Evolutionary conservation across 92 coral and sea anemone species (phyloP).

Genomic region (Micromussa lordhowensis): DNA sequence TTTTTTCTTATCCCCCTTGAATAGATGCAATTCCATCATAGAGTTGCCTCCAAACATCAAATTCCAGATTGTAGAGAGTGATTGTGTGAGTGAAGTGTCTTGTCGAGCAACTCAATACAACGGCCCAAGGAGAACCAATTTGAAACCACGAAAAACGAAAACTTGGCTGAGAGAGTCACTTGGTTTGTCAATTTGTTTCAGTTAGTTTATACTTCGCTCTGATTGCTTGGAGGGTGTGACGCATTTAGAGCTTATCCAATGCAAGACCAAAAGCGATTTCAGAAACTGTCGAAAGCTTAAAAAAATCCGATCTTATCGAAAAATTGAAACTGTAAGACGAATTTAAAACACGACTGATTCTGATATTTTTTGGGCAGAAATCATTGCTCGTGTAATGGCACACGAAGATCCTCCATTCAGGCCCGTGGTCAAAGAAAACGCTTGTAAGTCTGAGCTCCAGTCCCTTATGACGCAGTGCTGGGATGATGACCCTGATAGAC

Average conservation of each 20-base stretch:
- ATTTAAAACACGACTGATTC: neutral
- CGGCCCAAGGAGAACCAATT: no score
- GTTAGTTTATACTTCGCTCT: neutral
- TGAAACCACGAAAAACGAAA: neutral
- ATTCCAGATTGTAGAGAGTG: no score
- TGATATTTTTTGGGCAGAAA: conserved; percentile 54
- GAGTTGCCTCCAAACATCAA: no score
- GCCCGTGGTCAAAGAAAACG: conserved; percentile 76
- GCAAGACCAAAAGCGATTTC: no score
- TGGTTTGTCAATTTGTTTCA: no score
- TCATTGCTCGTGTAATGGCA: conserved; percentile 75
- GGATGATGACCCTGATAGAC: conserved; percentile 80
- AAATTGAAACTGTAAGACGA: no score
- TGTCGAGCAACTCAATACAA: no score
- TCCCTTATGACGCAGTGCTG: conserved; percentile 84
- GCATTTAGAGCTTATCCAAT: no score
- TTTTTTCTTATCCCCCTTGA: no score
- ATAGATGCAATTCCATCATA: no score
- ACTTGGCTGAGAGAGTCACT: no score
- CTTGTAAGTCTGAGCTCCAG: conserved; percentile 81
- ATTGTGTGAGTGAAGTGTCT: no score
- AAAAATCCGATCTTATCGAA: neutral
- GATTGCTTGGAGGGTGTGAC: neutral
- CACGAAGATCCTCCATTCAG: conserved; percentile 88
- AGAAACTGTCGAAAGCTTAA: neutral